These are phyloP conservation scores for Pangasianodon hypophthalmus DNA, from an alignment of 2,113 vertebrate genomes.

Conservation along the genomic window DNA sequence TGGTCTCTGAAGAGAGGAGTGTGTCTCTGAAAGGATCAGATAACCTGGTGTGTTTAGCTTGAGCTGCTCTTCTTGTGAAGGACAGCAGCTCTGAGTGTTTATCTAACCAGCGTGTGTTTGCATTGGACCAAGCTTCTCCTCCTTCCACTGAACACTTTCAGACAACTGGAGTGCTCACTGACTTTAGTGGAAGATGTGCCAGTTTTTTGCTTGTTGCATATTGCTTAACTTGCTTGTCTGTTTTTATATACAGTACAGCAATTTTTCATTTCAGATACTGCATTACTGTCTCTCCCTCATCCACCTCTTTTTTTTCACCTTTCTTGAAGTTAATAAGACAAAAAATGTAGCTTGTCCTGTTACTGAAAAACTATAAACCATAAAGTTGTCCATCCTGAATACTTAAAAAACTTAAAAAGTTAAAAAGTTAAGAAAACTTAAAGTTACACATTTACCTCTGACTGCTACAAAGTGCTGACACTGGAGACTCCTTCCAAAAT, in stretches of 20 bases:
- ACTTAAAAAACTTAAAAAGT: no score
- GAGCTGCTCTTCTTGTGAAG: slow-evolving; percentile 18
- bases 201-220: not conserved
- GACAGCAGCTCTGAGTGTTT: slow-evolving; percentile 46
- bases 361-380: not conserved
- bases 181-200: slow-evolving; percentile 6
- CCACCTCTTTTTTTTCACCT: not conserved
- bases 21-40: slow-evolving; percentile 49
- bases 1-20: slow-evolving; percentile 42
- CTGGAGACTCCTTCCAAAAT: not conserved
- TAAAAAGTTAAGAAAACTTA: no score
- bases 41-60: slow-evolving; percentile 50
- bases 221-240: not conserved
- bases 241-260: not conserved
- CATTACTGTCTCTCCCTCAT: not conserved
- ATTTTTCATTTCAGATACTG: not conserved
- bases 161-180: slow-evolving; percentile 34
- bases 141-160: slow-evolving; percentile 21
- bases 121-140: slow-evolving; percentile 29
- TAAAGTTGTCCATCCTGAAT: not conserved
- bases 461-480: not conserved
- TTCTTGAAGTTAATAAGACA: not conserved
- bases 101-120: slow-evolving; percentile 42
- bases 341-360: not conserved
- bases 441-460: not conserved